Evolutionary conservation across 1,140 invertebrate genomes (phyloP), one percentile per base, ranked within the genome.

Genomic region (Neuroterus valhalla): DNA sequence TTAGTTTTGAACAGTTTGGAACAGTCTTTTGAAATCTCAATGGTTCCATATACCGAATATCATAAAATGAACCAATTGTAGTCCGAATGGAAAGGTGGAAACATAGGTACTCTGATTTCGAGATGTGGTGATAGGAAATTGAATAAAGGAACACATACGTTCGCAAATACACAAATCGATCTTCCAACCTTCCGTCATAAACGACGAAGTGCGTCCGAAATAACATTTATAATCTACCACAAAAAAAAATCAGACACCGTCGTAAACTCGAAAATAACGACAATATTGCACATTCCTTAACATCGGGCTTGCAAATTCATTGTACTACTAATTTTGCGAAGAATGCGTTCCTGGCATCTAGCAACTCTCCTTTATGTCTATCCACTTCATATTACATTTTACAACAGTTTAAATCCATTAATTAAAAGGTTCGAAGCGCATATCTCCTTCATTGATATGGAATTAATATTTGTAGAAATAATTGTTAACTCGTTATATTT

Each of bases 61-160:
- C 3, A 21, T n/a, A 31, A 62, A 62, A 31, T 26, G 26, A 31
- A 62, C 12, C 31, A n/a, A 62, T 15, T 62, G 26, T 31, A n/a
- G 26, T 62, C 14, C 26, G 31, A 6, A 6, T n/a, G 6, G 31
- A 38, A 38, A 38, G 23, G n/a, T n/a, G 14, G 6, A n/a, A 2
- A 62, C 23, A 26, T 75, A 46, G 68, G 68, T 78, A 66, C 66
- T 44, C 46, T 43, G 72, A 38, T 45, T 42, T 38, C 31, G 46
- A 15, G 68, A n/a, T 68, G 72, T 38, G 26, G 55, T 38, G 55
- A 62, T 69, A 76, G 68, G 71, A 76, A 79, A 76, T 76, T 72
- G 74, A 76, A 76, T 71, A 45, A 68, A 79, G 42, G 71, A 76
- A 79, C 70, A 73, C 17, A 68, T 52, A 52, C 8, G 38, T 50